phyloP scores from a whole-genome alignment of 2,113 vertebrate species.

The Archilochus colubris region DNA sequence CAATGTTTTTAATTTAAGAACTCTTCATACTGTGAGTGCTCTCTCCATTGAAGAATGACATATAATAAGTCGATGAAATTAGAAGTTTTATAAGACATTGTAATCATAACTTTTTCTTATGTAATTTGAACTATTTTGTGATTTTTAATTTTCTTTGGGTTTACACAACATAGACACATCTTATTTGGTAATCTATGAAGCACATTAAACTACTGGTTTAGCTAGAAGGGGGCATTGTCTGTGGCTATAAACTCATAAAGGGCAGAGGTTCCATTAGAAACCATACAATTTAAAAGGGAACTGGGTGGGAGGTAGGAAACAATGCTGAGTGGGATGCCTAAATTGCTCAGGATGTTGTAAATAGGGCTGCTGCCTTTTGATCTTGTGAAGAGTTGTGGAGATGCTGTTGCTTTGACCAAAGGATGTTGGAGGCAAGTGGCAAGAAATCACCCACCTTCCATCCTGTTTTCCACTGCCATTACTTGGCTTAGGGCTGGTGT shows the following conservation, averaged over 20 bases:
- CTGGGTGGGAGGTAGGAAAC: conserved; percentile 67
- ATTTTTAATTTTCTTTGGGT: not conserved
- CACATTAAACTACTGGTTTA: not conserved
- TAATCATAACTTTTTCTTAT: conserved; percentile 12
- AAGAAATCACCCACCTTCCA: conserved; percentile 59
- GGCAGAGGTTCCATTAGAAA: conserved; percentile 47
- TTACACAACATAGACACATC: not conserved
- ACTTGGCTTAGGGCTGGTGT: conserved; percentile 71
- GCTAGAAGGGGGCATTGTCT: not conserved
- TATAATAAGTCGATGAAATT: conserved; percentile 39
- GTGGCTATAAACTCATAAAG: conserved; percentile 65
- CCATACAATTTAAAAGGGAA: conserved; percentile 50
- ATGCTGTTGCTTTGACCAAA: conserved; percentile 61
- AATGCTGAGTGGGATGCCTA: conserved; percentile 55
- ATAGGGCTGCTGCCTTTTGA: conserved; percentile 71
- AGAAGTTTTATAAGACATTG: conserved; percentile 1
- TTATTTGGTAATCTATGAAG: not conserved
- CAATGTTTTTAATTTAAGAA: conserved; percentile 56
- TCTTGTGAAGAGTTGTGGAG: conserved; percentile 53
- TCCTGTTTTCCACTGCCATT: conserved; percentile 67
- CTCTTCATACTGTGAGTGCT: conserved; percentile 14
- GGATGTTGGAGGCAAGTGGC: conserved; percentile 69
- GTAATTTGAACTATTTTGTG: not conserved
- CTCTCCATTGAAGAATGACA: conserved; percentile 25
- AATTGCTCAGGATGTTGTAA: conserved; percentile 80